A percentile compares a stretch with the other conserved stretches of the same genome.
Conservation (phyloP, 2,888 invertebrate genomes). For the Drosophila prolongata region DNA sequence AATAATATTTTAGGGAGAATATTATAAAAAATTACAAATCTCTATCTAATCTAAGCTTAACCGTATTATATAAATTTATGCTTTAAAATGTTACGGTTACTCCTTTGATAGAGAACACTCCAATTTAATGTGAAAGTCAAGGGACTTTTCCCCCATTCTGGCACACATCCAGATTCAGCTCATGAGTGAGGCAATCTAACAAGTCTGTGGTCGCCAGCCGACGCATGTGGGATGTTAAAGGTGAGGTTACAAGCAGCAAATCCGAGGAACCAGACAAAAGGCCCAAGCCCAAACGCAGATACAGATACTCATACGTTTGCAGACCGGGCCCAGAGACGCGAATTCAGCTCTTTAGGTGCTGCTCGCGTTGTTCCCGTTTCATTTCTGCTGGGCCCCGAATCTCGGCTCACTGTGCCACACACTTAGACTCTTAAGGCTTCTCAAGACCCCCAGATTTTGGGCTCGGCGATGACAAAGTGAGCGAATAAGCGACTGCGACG, state of each 20-base stretch:
- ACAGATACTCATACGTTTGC: conserved; percentile 28
- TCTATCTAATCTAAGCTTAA: too few species aligned
- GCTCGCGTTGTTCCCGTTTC: conserved; percentile 79
- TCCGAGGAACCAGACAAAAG: conserved; percentile 40
- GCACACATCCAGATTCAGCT: conserved; percentile 26
- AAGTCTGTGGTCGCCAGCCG: conserved; percentile 43
- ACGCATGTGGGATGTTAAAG: conserved; percentile 83
- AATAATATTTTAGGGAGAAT: too few species aligned
- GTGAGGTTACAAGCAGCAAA: conserved; percentile 77
- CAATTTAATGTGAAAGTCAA: neutral
- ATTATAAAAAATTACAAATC: too few species aligned
- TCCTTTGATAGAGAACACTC: too few species aligned
- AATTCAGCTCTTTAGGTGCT: conserved; percentile 31
- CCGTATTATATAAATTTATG: too few species aligned
- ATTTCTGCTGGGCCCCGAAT: conserved; percentile 31
- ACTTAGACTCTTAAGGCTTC: conserved; percentile 28
- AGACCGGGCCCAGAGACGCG: conserved; percentile 25
- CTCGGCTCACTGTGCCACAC: conserved; percentile 58
- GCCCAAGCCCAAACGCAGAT: conserved; percentile 28
- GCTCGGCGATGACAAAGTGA: conserved; percentile 77
- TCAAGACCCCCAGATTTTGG: conserved; percentile 41
- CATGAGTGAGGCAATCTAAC: conserved; percentile 40
- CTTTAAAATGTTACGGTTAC: too few species aligned
- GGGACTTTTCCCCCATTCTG: conserved; percentile 9
- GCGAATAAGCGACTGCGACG: conserved; percentile 43